Evolutionary conservation across 2,888 invertebrate species (phyloP), one percentile per base, ranked within the genome.

Genomic region (Deroplatys truncata): DNA sequence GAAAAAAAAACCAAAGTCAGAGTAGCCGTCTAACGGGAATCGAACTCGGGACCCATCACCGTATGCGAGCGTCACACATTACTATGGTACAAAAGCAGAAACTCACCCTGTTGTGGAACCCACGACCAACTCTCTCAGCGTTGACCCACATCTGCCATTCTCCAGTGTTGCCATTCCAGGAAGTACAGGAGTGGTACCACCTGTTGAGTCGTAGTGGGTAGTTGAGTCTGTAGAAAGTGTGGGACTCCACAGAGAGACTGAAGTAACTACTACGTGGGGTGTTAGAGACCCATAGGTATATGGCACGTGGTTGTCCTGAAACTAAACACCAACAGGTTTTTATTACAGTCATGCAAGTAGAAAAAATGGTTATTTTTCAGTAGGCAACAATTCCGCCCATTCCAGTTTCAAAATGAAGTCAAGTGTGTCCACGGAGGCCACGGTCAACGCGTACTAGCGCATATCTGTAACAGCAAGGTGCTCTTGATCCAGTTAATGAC

Each of bases 121-220:
- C 98, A 92, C 98, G 95, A 91, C 97, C 97, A 88, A 98, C 97
- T 91, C 98, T 95, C 93, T 98, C 98, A 29, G 96, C 96, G 93
- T 97, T 97, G 91, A 98, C 96, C 97, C 98, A 98, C 91, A 97
- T 95, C 94, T 98, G 98, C 98, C 98, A 98, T 93, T 98, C 98
- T 87, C 98, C 98, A 13, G 97, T 97, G 93, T 96, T 96, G 28
- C 97, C 97, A 93, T 97, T 98, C 98, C 98, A 98, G 89, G 97
- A 97, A 92, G 97, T 96, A 92, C 98, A 98, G 88, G 97, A 96
- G 93, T 98, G 98, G 94, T 97, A 97, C 97, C 97, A 98, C 93
- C 95, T 95, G 93, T 96, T 95, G 92, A 96, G 94, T 91, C 95
- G 94, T 91, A 96, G 92, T 87, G 96, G 96, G 93, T 96, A 96